Percentiles rank a stretch among this genome's conserved stretches.
Evolutionary conservation across 92 coral and sea anemone genomes (phyloP).

Genomic region (Virgularia gustaviana): DNA sequence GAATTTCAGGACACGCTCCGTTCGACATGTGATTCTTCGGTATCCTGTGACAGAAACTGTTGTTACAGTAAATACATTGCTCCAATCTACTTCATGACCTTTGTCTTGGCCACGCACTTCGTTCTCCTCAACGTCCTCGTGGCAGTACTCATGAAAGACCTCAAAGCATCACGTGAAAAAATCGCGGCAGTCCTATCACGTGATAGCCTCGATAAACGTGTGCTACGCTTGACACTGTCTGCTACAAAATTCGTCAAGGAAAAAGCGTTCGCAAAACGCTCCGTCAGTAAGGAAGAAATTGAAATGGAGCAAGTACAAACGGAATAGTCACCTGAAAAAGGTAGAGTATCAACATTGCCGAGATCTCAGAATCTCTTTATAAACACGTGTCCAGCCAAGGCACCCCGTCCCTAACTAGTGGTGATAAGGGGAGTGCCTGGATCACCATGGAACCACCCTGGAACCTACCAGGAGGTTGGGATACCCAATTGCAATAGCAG

Average conservation of each 20-base stretch:
- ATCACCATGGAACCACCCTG: too few relatives aligned
- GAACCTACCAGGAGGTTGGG: too few relatives aligned
- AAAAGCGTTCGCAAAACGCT: constrained; percentile 38
- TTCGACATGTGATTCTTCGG: constrained; percentile 57
- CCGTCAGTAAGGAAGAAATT: neutral
- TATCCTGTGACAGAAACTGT: constrained; percentile 63
- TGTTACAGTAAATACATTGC: constrained; percentile 79
- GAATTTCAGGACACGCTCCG: constrained; percentile 83
- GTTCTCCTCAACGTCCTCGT: constrained; percentile 91
- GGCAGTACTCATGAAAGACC: constrained; percentile 97
- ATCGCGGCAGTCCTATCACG: constrained; percentile 86
- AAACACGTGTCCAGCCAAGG: too few relatives aligned
- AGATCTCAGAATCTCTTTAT: too few relatives aligned
- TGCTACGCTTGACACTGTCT: constrained; percentile 63
- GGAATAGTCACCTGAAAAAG: too few relatives aligned
- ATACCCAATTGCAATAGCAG: too few relatives aligned
- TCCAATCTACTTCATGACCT: constrained; percentile 88
- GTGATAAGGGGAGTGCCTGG: too few relatives aligned
- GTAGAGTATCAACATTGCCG: too few relatives aligned
- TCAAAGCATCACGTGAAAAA: constrained; percentile 92
- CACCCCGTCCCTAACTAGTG: too few relatives aligned
- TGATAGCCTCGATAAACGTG: constrained; percentile 77
- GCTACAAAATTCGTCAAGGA: constrained; percentile 77
- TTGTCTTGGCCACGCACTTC: constrained; percentile 95
- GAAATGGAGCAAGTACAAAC: too few relatives aligned